Evolutionary conservation across 2,113 vertebrate genomes (phyloP).

Genomic region (Alaudala cheleensis): DNA sequence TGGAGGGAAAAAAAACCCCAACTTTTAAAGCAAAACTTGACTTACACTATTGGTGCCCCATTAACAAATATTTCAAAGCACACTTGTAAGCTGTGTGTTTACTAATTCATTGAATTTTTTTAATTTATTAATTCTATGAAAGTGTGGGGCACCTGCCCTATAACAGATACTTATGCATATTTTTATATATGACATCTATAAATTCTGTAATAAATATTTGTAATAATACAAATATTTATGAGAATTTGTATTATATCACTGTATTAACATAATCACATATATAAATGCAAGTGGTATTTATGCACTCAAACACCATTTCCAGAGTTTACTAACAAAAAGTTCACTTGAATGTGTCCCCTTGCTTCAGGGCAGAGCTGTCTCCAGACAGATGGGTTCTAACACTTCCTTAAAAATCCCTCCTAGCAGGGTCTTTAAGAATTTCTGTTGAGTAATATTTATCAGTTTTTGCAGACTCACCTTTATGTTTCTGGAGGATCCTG

Average conservation of each 20-base stretch:
- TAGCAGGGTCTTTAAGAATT: background rate
- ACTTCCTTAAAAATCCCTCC: background rate
- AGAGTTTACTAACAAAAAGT: background rate
- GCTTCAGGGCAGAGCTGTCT: background rate
- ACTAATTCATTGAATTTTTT: too few relatives aligned
- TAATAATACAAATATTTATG: background rate
- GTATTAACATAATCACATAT: background rate
- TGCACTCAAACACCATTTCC: background rate
- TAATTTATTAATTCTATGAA: background rate
- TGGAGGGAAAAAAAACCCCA: background rate
- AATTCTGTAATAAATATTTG: background rate
- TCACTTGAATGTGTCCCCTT: background rate
- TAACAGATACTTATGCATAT: background rate
- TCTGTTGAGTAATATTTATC: slow-evolving; percentile 17
- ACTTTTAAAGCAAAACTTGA: background rate
- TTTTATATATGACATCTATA: too few relatives aligned
- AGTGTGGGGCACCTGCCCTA: background rate
- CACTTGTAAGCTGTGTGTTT: too few relatives aligned
- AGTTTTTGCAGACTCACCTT: slow-evolving; percentile 4
- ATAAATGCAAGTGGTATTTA: background rate
- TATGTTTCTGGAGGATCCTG: background rate
- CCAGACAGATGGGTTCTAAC: background rate
- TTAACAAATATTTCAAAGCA: background rate
- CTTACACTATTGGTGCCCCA: background rate
- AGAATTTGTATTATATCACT: background rate